Base-by-base conservation (phyloP, 2,888 invertebrate species). In the Drosophila macrospina region DNA sequence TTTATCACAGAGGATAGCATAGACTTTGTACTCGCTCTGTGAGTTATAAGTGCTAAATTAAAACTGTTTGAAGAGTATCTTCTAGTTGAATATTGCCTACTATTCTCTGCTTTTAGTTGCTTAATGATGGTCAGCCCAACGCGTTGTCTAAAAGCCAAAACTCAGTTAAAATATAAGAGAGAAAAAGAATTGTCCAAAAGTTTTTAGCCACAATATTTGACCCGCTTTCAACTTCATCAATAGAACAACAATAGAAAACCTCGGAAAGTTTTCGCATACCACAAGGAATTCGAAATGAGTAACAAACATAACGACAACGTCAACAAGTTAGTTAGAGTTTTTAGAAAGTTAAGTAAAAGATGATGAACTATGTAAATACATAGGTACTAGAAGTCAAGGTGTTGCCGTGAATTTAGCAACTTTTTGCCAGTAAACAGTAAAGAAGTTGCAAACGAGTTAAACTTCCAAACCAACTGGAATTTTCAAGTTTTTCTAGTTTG, bases 121-220 rank as follows among this genome's bases (percentile, higher is more conserved):
- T 28, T 36, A 24, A 42, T 44, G 51, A 13, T 20, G 39, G 28
- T 50, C 36, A 20, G n/a, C n/a, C n/a, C 41, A 16, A n/a, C 10
- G 32, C 59, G 41, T 60, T 50, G 26, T 42, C 15, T 28, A 28
- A 26, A 15, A 15, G 11, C 41, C 24, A 44, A 66, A 66, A 32
- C 45, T 45, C n/a, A 7, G 36, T 13, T 37, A 16, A 55, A 47
- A 30, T 51, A 26, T 51, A 15, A 36, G 71, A 26, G 55, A 52
- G 56, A 39, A 36, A 54, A 30, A 26, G 28, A n/a, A 41, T 30
- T n/a, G 41, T 20, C 20, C 32, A 26, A 59, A 82, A 74, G 57
- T 69, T 79, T 36, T 47, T 44, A 52, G 60, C 32, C 32, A 34
- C 69, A 74, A 54, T 64, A 64, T 74, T 78, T 63, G 54, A 69